Evolutionary conservation across 2,888 invertebrate genomes (phyloP).

Genomic region (Scelioninae gen. 2): DNA sequence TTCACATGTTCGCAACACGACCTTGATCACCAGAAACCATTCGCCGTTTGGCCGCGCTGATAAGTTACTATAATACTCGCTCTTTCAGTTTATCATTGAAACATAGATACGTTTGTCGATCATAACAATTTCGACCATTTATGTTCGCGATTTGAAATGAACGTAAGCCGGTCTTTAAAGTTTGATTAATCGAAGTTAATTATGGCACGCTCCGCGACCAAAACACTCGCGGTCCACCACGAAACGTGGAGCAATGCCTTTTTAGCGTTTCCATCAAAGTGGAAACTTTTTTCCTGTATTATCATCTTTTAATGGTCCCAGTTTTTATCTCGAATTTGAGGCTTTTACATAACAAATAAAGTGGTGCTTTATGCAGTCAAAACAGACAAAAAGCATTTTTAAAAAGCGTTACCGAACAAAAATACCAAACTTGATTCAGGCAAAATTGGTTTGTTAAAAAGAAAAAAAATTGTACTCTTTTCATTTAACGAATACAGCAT

Average conservation of each 20-base stretch:
- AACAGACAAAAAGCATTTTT: constrained; percentile 2
- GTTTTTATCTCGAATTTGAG: constrained; percentile 11
- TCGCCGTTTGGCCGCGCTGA: too few relatives aligned
- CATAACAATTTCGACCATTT: too few relatives aligned
- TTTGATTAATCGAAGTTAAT: neutral
- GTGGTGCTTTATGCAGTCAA: constrained; percentile 5
- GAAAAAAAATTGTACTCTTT: too few relatives aligned
- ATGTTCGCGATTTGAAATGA: too few relatives aligned
- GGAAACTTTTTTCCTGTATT: constrained; percentile 2
- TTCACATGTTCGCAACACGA: too few relatives aligned
- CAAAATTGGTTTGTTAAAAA: too few relatives aligned
- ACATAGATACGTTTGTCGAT: too few relatives aligned
- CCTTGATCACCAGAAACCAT: too few relatives aligned
- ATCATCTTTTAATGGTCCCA: constrained; percentile 18
- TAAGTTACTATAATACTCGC: too few relatives aligned
- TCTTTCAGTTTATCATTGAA: too few relatives aligned
- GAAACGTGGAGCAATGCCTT: neutral
- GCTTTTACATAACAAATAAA: constrained; percentile 22
- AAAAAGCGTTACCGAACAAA: neutral
- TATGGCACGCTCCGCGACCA: neutral
- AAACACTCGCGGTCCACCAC: neutral
- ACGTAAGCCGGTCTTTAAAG: too few relatives aligned
- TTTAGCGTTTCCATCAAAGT: constrained; percentile 11
- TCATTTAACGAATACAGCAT: too few relatives aligned
- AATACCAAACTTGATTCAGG: neutral